These are phyloP conservation scores for Terrapene triunguis DNA, from an alignment of 2,113 vertebrate genomes.

Conservation along the genomic window DNA sequence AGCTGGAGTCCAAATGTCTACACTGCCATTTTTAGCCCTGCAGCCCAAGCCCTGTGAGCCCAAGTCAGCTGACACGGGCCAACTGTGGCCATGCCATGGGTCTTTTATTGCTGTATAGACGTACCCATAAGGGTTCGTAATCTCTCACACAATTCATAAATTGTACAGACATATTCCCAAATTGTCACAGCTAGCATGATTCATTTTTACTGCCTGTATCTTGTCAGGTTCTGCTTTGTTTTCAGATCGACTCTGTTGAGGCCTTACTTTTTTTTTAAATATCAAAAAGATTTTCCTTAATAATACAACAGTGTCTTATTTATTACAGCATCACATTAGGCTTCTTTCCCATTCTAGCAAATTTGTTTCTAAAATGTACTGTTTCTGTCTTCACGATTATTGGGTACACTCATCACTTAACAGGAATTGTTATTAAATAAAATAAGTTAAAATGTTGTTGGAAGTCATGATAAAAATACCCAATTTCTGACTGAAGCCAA, in stretches of 20 bases:
- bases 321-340: neutral
- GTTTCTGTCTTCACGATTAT: neutral
- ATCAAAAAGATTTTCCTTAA: neutral
- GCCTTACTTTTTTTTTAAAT: neutral
- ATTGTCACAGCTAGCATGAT: neutral
- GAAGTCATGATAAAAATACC: neutral
- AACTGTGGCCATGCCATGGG: neutral
- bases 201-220: neutral
- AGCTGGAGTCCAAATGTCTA: neutral
- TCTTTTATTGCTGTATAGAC: neutral
- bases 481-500: neutral
- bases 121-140: neutral
- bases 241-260: conserved; percentile 11
- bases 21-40: neutral
- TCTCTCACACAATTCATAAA: neutral
- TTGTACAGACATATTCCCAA: neutral
- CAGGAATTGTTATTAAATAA: neutral
- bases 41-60: neutral
- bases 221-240: neutral
- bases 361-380: neutral
- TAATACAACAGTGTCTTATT: neutral
- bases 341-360: neutral
- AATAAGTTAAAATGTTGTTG: neutral
- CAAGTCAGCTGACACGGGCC: neutral
- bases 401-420: neutral